These are phyloP conservation scores for Tricholaema leucomelas DNA, from an alignment of 2,113 vertebrate genomes.

Conservation along the genomic window DNA sequence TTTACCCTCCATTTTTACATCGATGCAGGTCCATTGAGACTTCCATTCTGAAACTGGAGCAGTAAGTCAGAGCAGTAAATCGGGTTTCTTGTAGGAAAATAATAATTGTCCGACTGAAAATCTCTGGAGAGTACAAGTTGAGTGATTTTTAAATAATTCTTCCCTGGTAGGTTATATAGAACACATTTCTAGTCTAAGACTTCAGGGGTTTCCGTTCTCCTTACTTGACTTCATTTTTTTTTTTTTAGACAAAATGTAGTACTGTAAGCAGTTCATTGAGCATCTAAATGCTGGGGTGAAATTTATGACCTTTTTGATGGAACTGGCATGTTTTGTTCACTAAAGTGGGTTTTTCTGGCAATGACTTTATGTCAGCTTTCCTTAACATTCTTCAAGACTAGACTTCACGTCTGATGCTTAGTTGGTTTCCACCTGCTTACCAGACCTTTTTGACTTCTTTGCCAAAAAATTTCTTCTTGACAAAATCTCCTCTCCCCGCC, in stretches of 20 bases:
- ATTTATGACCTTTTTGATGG: background rate
- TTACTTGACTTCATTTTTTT: background rate
- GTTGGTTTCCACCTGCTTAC: background rate
- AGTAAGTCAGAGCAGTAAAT: constrained; percentile 5
- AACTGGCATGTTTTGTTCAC: background rate
- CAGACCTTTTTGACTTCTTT: background rate
- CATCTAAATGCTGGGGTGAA: background rate
- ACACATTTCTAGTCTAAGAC: background rate
- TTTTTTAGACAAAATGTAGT: background rate
- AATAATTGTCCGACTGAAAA: constrained; percentile 33
- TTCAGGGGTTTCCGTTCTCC: constrained; percentile 3
- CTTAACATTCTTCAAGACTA: background rate
- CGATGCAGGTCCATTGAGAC: background rate
- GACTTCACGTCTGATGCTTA: background rate
- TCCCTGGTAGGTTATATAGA: background rate
- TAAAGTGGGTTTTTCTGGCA: background rate
- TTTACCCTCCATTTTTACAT: background rate
- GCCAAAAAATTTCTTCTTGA: background rate
- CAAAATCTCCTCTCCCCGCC: background rate
- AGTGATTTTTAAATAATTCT: constrained; percentile 45
- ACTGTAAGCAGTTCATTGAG: constrained; percentile 24
- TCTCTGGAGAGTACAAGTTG: background rate
- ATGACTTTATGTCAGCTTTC: background rate
- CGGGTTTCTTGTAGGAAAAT: constrained; percentile 10
- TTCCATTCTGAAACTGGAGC: constrained; percentile 22